Base-by-base conservation (phyloP, 2,113 vertebrate genomes). In the Echinops telfairi region DNA sequence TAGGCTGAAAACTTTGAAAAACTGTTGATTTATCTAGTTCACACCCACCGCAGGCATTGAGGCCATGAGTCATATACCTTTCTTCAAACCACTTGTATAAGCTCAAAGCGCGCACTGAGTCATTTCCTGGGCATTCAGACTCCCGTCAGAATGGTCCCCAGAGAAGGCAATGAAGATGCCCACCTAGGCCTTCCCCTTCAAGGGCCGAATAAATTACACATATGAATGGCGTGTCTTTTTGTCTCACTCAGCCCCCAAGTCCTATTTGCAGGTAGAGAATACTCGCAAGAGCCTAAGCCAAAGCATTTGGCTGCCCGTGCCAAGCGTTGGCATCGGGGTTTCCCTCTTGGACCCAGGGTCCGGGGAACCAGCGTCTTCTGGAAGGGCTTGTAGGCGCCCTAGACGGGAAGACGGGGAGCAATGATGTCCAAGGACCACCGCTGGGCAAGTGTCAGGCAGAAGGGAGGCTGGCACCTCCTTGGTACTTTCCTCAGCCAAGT, bases 121-220 rank as follows among this genome's bases (percentile, higher is more conserved):
- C 93, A 87, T 60, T 86, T 86, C 83, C 71, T 80, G 90, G 89
- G 47, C 80, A 64, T 60, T 31, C 60, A 27, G 80, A 70, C 71
- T 66, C 40, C 31, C 47, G 1, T 80, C 81, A 96, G 82, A 76
- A 77, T 2, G 17, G 73, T 85, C 70, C 81, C 88, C 76, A 88
- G 36, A 70, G 31, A 82, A 81, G 68, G 16, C 15, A 88, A 40
- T 22, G 3, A 87, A 80, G 47, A 86, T 38, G 20, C 38, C 43
- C 43, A 29, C 25, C 33, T 85, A 31, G 25, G 12, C 68, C 58
- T 88, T 75, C 64, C 64, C 70, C 71, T 38, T 75, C 38, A 71
- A 91, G 84, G 14, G 79, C n/a, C 81, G 64, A 68, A 38, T 38
- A 40, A n/a, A 73, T 33, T 10, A n/a, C 22, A 94, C 53, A 15